Evolutionary conservation across 2,797 vertebrate species (phyloP), one percentile per base, ranked within the genome.

Genomic region (Cryptoprocta ferox): DNA sequence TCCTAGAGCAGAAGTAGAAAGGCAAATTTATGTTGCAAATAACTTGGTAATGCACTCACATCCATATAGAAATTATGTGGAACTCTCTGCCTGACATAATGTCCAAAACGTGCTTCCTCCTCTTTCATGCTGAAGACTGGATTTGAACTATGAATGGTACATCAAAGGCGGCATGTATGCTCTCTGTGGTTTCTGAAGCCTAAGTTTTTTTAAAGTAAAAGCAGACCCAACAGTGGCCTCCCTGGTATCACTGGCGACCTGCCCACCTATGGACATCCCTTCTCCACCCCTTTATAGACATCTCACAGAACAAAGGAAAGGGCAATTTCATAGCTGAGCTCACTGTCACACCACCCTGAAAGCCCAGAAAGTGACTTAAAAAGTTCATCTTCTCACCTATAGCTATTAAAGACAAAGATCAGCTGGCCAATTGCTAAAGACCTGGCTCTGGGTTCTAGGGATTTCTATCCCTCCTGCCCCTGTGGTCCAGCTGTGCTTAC

Each of bases 1-100:
- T 66, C 87, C 82, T 24, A 89, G 66, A 92, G 48, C 76, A 39
- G 61, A 93, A 97, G 45, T n/a, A 70, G 56, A 56, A 87, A 94
- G 83, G 80, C 59, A 88, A 86, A 82, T 84, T 65, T 84, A 85
- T 50, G 21, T 75, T 79, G 39, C 80, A 82, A 95, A 75, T 93
- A 85, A 95, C 71, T 92, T 89, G 11, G 24, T 81, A 37, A 88
- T 65, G 6, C 59, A 56, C 87, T 71, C 61, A 37, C 1, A 82
- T 59, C 48, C 37, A 39, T 39, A 30, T 10, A 68, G 65, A 93
- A 71, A 90, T 89, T 59, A 89, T 59, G 30, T 45, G 59, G 73
- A 66, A 56, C 63, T 80, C 80, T 93, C 66, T 86, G 66, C 70
- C 76, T 75, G 50, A 88, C 80, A 73, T 59, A 87, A 50, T 59